Percentiles rank a stretch among this genome's conserved stretches.
phyloP scores from a whole-genome alignment of 2,113 vertebrate genomes.

The Pygoscelis adeliae region DNA sequence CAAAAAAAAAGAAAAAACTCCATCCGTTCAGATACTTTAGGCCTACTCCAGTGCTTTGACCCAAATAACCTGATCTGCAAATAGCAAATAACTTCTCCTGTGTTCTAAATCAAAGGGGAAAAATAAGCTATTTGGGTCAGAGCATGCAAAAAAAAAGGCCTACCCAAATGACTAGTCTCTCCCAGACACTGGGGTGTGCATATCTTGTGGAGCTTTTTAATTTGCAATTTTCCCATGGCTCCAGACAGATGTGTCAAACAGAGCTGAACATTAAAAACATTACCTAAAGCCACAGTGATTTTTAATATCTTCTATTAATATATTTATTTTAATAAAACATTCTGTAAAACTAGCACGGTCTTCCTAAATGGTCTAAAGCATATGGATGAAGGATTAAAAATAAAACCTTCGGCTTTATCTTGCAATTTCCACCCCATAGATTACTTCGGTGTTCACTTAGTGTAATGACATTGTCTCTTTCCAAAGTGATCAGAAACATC shows the following conservation, averaged over 20 bases:
- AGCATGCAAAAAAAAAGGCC: background rate
- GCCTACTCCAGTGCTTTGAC: constrained; percentile 46
- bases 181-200: constrained; percentile 45
- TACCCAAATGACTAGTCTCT: constrained; percentile 55
- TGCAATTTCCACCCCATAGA: background rate
- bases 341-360: background rate
- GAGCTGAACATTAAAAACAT: constrained; percentile 58
- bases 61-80: constrained; percentile 68
- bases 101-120: constrained; percentile 57
- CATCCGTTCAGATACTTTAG: background rate
- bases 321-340: constrained; percentile 9
- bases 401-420: background rate
- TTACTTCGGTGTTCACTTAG: background rate
- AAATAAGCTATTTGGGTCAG: constrained; percentile 71
- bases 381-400: background rate
- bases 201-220: constrained; percentile 63
- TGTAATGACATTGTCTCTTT: constrained; percentile 32
- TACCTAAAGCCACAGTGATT: constrained; percentile 39
- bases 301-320: constrained; percentile 35
- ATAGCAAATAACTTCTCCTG: constrained; percentile 60
- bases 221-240: constrained; percentile 65
- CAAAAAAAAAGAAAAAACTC: background rate
- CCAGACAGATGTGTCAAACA: constrained; percentile 61
- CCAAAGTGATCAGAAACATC: constrained; percentile 42
- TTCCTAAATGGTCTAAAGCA: background rate